These are phyloP conservation scores for Cerastis leucographa DNA, from an alignment of 2,888 invertebrate genomes.

Conservation along the genomic window DNA sequence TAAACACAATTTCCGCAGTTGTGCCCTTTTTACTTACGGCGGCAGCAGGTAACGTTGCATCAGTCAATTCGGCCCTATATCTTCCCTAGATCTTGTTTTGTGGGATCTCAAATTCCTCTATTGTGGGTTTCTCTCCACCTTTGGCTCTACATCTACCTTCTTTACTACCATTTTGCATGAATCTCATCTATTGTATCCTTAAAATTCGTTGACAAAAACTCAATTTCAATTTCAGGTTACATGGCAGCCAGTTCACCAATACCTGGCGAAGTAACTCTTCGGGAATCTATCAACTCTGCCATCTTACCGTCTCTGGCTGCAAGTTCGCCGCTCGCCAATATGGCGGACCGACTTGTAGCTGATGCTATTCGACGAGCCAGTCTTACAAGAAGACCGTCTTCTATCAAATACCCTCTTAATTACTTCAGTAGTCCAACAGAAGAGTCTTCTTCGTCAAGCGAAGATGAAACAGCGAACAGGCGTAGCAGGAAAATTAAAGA, in stretches of 20 bases:
- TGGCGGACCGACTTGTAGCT: constrained; percentile 84
- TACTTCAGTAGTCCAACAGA: constrained; percentile 82
- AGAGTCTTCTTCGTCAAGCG: constrained; percentile 83
- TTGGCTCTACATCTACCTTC: background rate
- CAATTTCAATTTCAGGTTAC: constrained; percentile 78
- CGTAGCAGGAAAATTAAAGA: constrained; percentile 69
- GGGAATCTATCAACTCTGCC: constrained; percentile 73
- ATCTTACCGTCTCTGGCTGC: constrained; percentile 63
- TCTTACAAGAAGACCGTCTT: constrained; percentile 81
- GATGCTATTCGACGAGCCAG: constrained; percentile 86
- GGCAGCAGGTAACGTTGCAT: background rate
- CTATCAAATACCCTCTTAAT: constrained; percentile 85
- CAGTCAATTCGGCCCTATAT: background rate
- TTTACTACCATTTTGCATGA: background rate
- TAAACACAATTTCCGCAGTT: no score
- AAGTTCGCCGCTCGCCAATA: constrained; percentile 76
- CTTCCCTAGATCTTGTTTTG: background rate
- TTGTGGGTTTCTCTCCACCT: no score
- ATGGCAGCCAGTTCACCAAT: constrained; percentile 74
- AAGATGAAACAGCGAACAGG: constrained; percentile 75
- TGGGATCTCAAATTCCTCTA: background rate
- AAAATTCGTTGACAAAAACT: background rate
- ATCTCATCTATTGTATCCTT: background rate
- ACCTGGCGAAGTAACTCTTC: constrained; percentile 74
- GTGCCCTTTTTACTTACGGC: no score